Evolutionary conservation across 2,113 vertebrate genomes (phyloP), one percentile per base, ranked within the genome.

Genomic region (Dicerorhinus sumatrensis): DNA sequence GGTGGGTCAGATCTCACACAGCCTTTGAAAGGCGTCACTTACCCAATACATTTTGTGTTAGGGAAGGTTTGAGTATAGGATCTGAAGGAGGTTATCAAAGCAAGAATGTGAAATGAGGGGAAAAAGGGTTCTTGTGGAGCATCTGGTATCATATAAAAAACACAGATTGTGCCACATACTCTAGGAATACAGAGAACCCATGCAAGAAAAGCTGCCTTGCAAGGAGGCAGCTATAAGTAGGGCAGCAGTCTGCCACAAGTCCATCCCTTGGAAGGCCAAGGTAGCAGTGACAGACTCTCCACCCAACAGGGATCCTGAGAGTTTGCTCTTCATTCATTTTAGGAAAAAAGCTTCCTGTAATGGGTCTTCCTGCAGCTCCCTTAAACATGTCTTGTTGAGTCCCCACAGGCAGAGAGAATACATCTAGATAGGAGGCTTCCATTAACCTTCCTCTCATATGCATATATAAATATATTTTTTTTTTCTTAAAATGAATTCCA

Each of bases 401-500:
- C 65, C 86, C 76, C 81, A 91, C 0, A 76, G 76, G 96, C 89
- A 89, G 84, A 92, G 9, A 96, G 25, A 93, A 75, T 69, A 56
- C 39, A 76, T 75, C 54, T 65, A 97, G 83, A 86, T 75, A 75
- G 89, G 48, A 90, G 33, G 75, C 89, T 73, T 81, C 92, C 86
- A 80, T 65, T 77, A 84, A 92, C 92, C 87, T 95, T 97, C 81
- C 20, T 89, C 54, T 95, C 92, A 76, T 81, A 21, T 72, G n/a
- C 21, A 4, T 65, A 4, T 13, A 23, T 70, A 42, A 81, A 39
- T 90, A n/a, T 72, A 17, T 67, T 23, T 67, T 89, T 94, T 94
- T 96, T 91, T 81, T 92, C 87, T 96, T 96, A 98, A 98, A 98
- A 98, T 96, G 97, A 99, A 98, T 97, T 90, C 96, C 93, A 84